Evolutionary conservation across 2,797 vertebrate species (phyloP), one percentile per base, ranked within the genome.

Genomic region (Hydrolagus colliei): DNA sequence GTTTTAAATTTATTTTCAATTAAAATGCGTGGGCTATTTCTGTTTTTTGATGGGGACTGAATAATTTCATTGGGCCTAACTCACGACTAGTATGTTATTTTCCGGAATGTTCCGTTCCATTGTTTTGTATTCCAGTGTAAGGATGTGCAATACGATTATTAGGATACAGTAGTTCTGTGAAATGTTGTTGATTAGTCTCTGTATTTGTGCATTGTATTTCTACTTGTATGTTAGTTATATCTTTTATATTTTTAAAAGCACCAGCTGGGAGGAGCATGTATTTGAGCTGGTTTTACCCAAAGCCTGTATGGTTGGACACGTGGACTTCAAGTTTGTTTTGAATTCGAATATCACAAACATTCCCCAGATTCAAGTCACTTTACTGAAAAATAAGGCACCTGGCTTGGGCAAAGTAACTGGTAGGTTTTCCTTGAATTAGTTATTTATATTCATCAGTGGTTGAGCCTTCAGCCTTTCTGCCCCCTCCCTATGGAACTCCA

Each of bases 191-290:
- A 18, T 2, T 77, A 20, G 20, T 52, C 52, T 41, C 16, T 0
- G 11, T 73, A 63, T 73, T 62, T 74, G 18, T 86, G 72, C 11
- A 68, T 73, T 5, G 72, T 18, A 18, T 5, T 73, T 73, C 11
- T 73, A 5, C 72, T 18, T 73, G 16, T 73, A 0, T 73, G 4
- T 52, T 52, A 73, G 16, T 73, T 4, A 73, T 27, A 18, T 18
- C 4, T n/a, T 27, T n/a, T 86, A 72, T 61, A 32, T n/a, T n/a
- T 74, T 65, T 16, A 76, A 59, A 62, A 95, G 98, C 90, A 96
- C 96, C 90, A 99, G 98, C 91, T 99, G 98, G 98, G 98, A 99
- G 73, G 98, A 99, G 88, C 98, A 99, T 88, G 97, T 99, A 73
- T 98, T 99, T 91, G 98, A 99, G 91, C 91, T 99, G 88, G 98